A percentile compares a stretch with the other conserved stretches of the same genome.
phyloP scores from a whole-genome alignment of 2,888 invertebrate species.

The Diaprepes abbreviatus region DNA sequence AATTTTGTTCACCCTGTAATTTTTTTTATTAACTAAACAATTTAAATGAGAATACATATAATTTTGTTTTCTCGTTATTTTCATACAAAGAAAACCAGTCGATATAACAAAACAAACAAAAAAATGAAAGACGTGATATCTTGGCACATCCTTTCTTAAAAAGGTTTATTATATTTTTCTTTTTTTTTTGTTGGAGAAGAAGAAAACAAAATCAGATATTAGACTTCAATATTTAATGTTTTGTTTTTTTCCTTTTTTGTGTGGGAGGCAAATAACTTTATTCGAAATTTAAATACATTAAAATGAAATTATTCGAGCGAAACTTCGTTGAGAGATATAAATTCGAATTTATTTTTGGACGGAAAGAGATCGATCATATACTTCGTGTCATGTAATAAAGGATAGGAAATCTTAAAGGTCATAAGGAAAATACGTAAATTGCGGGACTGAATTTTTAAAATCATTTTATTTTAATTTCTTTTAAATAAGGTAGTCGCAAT shows the following conservation, averaged over 20 bases:
- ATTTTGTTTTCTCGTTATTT: neutral
- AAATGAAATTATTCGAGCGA: neutral
- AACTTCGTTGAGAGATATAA: neutral
- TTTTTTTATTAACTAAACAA: neutral
- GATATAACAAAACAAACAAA: neutral
- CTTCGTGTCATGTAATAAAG: too few relatives aligned
- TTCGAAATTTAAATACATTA: neutral
- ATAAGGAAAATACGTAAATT: too few relatives aligned
- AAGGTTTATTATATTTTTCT: constrained; percentile 7
- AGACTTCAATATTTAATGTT: neutral
- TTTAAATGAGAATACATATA: neutral
- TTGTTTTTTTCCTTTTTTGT: neutral
- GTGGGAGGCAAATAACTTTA: neutral
- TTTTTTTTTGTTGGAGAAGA: neutral
- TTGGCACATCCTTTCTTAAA: neutral
- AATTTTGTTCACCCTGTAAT: too few relatives aligned
- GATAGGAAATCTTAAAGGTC: too few relatives aligned
- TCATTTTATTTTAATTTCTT: too few relatives aligned
- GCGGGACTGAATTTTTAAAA: too few relatives aligned
- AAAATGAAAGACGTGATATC: constrained; percentile 2
- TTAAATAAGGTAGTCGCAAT: too few relatives aligned
- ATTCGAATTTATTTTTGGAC: too few relatives aligned
- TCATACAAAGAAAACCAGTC: neutral
- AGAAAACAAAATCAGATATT: constrained; percentile 2
- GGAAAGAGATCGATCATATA: too few relatives aligned